These are phyloP conservation scores for Heteropelma amictum DNA, from an alignment of 2,888 invertebrate genomes.

Conservation along the genomic window DNA sequence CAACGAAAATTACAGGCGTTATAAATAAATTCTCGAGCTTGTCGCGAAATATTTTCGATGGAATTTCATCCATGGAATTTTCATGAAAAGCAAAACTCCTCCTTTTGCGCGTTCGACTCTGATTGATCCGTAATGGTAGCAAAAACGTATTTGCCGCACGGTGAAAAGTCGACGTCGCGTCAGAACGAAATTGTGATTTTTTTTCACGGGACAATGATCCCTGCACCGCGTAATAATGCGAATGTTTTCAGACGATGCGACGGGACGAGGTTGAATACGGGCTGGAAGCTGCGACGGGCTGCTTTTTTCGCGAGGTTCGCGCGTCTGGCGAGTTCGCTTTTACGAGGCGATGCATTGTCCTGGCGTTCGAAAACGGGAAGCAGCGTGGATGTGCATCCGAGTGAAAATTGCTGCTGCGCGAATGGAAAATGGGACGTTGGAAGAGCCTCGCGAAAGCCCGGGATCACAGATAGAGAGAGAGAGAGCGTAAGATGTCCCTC, in stretches of 20 bases:
- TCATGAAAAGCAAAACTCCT: too few species aligned
- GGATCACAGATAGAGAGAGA: constrained; percentile 1
- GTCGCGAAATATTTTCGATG: too few species aligned
- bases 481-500: constrained; percentile 9
- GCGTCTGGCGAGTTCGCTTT: constrained; percentile 14
- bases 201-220: too few species aligned
- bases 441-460: too few species aligned
- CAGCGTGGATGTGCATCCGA: constrained; percentile 32
- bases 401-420: constrained; percentile 28
- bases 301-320: constrained; percentile 34
- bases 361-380: constrained; percentile 21
- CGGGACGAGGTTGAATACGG: constrained; percentile 25
- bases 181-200: too few species aligned
- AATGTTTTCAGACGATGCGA: constrained; percentile 37
- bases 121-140: too few species aligned
- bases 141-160: too few species aligned
- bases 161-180: too few species aligned
- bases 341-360: background rate
- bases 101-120: too few species aligned
- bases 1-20: background rate
- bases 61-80: too few species aligned
- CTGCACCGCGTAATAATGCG: constrained; percentile 59
- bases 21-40: too few species aligned
- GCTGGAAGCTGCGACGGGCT: constrained; percentile 44
- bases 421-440: too few species aligned